Conservation (phyloP, 2,888 invertebrate genomes). For the Euplagia quadripunctaria region DNA sequence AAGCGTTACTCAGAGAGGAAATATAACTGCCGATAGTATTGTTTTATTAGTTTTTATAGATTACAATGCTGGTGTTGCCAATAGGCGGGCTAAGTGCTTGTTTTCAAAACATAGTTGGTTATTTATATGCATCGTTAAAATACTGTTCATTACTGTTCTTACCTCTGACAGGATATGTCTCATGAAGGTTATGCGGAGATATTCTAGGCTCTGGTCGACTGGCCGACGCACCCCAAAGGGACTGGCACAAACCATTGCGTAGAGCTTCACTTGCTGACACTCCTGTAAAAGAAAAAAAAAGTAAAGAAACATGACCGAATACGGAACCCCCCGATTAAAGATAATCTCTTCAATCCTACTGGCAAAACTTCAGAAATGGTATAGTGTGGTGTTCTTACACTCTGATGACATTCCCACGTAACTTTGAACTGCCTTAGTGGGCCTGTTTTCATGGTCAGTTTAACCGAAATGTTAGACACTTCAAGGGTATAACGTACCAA, state of each 20-base stretch:
- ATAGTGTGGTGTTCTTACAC: too few relatives aligned
- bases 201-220: slow-evolving; percentile 72
- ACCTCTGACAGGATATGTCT: slow-evolving; percentile 76
- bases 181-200: slow-evolving; percentile 64
- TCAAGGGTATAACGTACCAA: neutral
- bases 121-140: neutral
- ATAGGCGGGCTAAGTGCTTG: too few relatives aligned
- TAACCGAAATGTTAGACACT: neutral
- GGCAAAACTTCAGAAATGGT: too few relatives aligned
- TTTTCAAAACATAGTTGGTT: too few relatives aligned
- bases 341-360: too few relatives aligned
- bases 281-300: slow-evolving; percentile 59
- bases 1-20: too few relatives aligned
- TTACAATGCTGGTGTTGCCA: neutral
- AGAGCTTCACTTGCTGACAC: slow-evolving; percentile 80
- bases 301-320: neutral
- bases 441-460: neutral
- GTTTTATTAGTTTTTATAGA: neutral
- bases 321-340: too few relatives aligned
- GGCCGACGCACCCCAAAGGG: slow-evolving; percentile 78
- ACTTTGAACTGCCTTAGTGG: neutral
- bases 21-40: neutral
- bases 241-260: slow-evolving; percentile 77
- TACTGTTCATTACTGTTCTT: slow-evolving; percentile 25
- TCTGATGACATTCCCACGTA: too few relatives aligned